Percentiles rank a stretch among this genome's conserved stretches.
Evolutionary conservation across 1,140 invertebrate genomes (phyloP).

Genomic region (Colletes latitarsis): DNA sequence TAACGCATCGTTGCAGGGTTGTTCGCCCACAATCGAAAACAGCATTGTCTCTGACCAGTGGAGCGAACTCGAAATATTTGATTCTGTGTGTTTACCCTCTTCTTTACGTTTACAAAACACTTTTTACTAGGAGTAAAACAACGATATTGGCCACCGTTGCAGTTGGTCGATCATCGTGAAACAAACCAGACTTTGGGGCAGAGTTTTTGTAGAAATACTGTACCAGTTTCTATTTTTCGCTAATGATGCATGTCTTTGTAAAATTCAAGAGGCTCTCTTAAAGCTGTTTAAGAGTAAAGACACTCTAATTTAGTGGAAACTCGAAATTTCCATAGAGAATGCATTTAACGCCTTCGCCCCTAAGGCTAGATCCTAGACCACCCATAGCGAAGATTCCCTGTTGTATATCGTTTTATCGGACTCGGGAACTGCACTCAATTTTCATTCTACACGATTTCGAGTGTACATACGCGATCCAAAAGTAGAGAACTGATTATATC

Average conservation of each 20-base stretch:
- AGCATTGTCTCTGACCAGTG: neutral
- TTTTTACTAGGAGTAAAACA: no score
- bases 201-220: no score
- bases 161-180: no score
- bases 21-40: neutral
- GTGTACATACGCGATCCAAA: no score
- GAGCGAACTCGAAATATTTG: neutral
- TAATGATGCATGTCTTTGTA: neutral
- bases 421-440: neutral
- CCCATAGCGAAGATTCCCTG: neutral
- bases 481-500: no score
- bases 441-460: no score
- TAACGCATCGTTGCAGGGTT: neutral
- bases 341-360: neutral
- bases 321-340: constrained; percentile 3
- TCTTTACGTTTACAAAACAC: no score
- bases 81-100: neutral
- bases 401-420: no score
- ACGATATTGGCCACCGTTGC: no score
- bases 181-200: neutral
- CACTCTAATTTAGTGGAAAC: constrained; percentile 3
- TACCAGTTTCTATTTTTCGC: neutral
- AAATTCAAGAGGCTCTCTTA: neutral
- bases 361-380: neutral
- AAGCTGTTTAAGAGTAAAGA: neutral